Conservation (phyloP, 2,888 invertebrate species). For the Chromoteleia sp. region DNA sequence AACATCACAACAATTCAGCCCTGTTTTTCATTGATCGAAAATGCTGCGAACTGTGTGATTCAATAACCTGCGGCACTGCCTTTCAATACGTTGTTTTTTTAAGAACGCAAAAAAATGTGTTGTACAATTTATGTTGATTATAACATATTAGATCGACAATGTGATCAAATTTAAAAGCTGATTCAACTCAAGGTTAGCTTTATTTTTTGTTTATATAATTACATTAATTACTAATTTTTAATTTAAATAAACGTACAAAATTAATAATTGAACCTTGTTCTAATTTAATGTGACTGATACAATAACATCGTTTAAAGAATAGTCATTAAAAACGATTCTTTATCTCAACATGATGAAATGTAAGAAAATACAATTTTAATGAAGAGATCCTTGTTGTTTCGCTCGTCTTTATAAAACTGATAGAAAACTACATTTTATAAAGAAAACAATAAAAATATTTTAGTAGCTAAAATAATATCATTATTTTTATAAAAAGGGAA, state of each 20-base stretch:
- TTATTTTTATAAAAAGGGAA: conserved; percentile 17
- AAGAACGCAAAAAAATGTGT: too few species aligned
- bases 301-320: neutral
- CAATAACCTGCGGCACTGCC: conserved; percentile 8
- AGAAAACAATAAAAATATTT: conserved; percentile 24
- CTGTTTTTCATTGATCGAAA: conserved; percentile 20
- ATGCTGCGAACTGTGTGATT: conserved; percentile 5
- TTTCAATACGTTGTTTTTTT: conserved; percentile 5
- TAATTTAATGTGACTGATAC: too few species aligned
- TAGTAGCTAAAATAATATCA: conserved; percentile 14
- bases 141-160: neutral
- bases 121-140: neutral
- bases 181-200: neutral
- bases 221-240: too few species aligned
- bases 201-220: neutral
- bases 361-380: neutral
- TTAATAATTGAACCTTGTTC: too few species aligned
- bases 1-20: conserved; percentile 13
- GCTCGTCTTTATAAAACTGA: conserved; percentile 5
- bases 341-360: neutral
- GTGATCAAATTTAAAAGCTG: neutral
- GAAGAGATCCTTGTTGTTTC: neutral
- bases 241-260: too few species aligned
- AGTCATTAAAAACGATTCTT: neutral
- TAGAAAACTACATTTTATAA: neutral